Conservation (phyloP, 2,797 vertebrate species). For the Nasua narica region DNA sequence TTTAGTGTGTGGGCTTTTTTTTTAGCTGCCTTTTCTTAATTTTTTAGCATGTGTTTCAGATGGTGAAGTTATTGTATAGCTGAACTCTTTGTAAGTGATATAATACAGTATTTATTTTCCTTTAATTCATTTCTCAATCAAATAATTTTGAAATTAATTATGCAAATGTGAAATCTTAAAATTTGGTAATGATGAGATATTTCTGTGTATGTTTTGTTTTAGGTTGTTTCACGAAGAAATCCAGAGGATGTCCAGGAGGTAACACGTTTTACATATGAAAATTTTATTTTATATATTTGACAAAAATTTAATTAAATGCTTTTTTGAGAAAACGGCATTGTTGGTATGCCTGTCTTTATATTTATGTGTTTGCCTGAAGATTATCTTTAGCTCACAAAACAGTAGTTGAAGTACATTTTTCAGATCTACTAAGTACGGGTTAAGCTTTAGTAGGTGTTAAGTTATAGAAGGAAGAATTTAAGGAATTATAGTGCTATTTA, state of each 20-base stretch:
- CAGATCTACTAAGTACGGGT: neutral
- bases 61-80: neutral
- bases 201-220: constrained; percentile 81
- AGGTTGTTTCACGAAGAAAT: constrained; percentile 97
- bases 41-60: neutral
- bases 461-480: neutral
- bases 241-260: constrained; percentile 99
- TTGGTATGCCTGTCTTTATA: neutral
- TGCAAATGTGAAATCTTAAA: constrained; percentile 12
- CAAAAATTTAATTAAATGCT: neutral
- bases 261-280: constrained; percentile 77
- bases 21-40: neutral
- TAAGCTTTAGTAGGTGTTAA: neutral
- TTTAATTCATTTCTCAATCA: constrained; percentile 25
- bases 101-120: neutral
- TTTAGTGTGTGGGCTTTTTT: neutral
- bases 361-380: neutral
- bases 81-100: constrained; percentile 1
- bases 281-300: constrained; percentile 55
- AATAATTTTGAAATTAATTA: neutral
- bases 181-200: constrained; percentile 32
- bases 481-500: constrained; percentile 58
- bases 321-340: constrained; percentile 5
- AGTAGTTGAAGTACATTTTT: constrained; percentile 23
- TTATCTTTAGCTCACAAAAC: constrained; percentile 47